Evolutionary conservation across 2,113 vertebrate species (phyloP).

Genomic region (Pomatostomus ruficeps): DNA sequence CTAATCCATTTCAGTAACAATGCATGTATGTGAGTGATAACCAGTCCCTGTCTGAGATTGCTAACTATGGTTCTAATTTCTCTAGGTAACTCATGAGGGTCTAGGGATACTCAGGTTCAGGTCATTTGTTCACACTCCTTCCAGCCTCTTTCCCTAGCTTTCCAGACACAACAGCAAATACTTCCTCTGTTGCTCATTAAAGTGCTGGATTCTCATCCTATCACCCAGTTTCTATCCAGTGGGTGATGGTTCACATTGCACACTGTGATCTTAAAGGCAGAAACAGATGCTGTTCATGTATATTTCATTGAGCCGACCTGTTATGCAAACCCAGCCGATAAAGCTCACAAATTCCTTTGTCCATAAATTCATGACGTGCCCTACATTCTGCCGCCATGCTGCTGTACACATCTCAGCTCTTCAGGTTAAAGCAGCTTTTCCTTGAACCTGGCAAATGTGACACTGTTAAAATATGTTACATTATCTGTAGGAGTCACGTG

Average conservation of each 20-base stretch:
- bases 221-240: background rate
- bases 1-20: background rate
- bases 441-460: background rate
- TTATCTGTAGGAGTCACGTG: background rate
- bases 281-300: conserved; percentile 61
- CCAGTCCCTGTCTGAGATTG: background rate
- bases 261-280: conserved; percentile 45
- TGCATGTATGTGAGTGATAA: background rate
- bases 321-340: conserved; percentile 16
- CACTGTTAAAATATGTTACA: conserved; percentile 34
- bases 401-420: background rate
- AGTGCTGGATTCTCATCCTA: background rate
- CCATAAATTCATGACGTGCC: background rate
- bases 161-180: background rate
- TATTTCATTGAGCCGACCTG: conserved; percentile 44
- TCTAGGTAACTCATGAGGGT: background rate
- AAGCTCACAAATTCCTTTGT: conserved; percentile 43
- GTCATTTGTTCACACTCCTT: background rate
- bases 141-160: background rate
- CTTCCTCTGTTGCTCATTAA: background rate
- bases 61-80: background rate
- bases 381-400: conserved; percentile 21
- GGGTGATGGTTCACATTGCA: conserved; percentile 11
- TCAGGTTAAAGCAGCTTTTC: conserved; percentile 32
- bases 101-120: background rate